These are phyloP conservation scores for Drosophila pachea DNA, from an alignment of 1,140 invertebrate genomes.

Conservation along the genomic window DNA sequence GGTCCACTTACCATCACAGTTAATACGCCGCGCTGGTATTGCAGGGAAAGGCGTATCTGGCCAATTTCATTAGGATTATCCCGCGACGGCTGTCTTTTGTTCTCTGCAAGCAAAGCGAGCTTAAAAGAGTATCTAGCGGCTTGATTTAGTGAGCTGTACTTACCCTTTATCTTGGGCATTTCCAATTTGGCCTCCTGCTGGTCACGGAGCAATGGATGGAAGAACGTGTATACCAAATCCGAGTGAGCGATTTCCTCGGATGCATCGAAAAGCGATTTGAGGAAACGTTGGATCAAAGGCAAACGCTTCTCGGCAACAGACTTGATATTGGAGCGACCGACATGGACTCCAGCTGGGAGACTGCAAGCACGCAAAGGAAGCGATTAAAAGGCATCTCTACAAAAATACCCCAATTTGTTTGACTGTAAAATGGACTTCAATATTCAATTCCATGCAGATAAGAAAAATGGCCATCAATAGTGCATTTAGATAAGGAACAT, in stretches of 20 bases:
- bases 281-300: slow-evolving; percentile 91
- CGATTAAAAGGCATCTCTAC: background rate
- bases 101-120: slow-evolving; percentile 42
- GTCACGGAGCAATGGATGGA: slow-evolving; percentile 95
- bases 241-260: slow-evolving; percentile 97
- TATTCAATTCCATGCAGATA: background rate
- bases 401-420: background rate
- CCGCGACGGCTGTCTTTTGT: slow-evolving; percentile 63
- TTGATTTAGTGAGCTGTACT: background rate
- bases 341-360: slow-evolving; percentile 87
- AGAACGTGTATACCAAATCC: slow-evolving; percentile 98
- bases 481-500: background rate
- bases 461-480: background rate
- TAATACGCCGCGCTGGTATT: slow-evolving; percentile 88
- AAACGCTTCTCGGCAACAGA: slow-evolving; percentile 95
- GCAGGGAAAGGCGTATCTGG: slow-evolving; percentile 89
- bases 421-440: background rate
- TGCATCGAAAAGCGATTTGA: slow-evolving; percentile 90
- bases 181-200: slow-evolving; percentile 87
- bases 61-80: slow-evolving; percentile 79
- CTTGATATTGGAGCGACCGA: slow-evolving; percentile 95
- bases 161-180: slow-evolving; percentile 80
- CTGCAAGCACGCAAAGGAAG: slow-evolving; percentile 80
- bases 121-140: background rate
- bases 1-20: slow-evolving; percentile 86